Conservation (phyloP, 2,888 invertebrate species). For the Lamellibrachia satsuma region DNA sequence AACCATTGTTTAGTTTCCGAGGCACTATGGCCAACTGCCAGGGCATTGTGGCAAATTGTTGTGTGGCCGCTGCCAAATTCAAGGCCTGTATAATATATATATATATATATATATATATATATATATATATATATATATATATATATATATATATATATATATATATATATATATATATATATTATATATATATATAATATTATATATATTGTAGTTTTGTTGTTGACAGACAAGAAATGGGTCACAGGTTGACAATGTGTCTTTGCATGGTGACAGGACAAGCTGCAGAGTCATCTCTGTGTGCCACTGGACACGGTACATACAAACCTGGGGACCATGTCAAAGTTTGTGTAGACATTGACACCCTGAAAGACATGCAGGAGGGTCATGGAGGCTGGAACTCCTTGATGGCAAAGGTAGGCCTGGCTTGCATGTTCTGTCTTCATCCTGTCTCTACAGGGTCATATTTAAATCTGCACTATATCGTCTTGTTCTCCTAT, state of each 20-base stretch:
- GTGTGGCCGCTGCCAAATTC: no score
- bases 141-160: no score
- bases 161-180: no score
- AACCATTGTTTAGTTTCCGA: no score
- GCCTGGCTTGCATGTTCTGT: neutral
- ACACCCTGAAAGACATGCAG: slow-evolving; percentile 80
- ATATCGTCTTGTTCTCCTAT: neutral
- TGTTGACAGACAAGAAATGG: neutral
- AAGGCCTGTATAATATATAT: no score
- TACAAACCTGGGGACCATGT: slow-evolving; percentile 86
- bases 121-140: no score
- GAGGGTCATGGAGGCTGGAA: slow-evolving; percentile 93
- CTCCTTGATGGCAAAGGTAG: slow-evolving; percentile 83
- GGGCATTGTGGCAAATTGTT: no score
- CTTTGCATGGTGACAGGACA: slow-evolving; percentile 20
- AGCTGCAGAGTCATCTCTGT: slow-evolving; percentile 41
- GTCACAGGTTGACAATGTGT: neutral
- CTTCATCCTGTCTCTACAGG: neutral
- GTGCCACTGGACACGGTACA: slow-evolving; percentile 45
- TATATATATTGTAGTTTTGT: neutral
- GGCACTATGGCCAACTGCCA: no score
- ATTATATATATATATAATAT: no score
- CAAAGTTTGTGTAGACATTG: slow-evolving; percentile 78
- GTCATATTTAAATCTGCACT: neutral
- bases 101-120: no score